These are phyloP conservation scores for Rana temporaria DNA, from an alignment of 2,113 vertebrate species.

Conservation along the genomic window DNA sequence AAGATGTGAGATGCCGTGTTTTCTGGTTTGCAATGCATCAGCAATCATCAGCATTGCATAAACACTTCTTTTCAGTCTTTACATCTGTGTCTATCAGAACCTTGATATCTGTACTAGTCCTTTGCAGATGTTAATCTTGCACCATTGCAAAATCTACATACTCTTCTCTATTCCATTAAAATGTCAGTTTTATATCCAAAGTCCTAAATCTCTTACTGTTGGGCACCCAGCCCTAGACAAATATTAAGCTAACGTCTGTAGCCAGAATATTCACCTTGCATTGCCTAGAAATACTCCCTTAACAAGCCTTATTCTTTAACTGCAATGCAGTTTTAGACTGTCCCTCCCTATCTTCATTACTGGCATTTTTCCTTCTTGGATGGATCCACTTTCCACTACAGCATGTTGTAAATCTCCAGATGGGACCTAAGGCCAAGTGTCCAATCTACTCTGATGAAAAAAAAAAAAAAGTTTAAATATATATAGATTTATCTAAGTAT, in stretches of 20 bases:
- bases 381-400: conserved; percentile 6
- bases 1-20: too few species aligned
- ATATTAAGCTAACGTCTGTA: conserved; percentile 43
- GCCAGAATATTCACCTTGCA: conserved; percentile 13
- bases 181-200: conserved; percentile 22
- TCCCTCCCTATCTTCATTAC: background rate
- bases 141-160: conserved; percentile 12
- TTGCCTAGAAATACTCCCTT: conserved; percentile 17
- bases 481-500: background rate
- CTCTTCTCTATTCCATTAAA: conserved; percentile 39
- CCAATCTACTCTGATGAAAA: conserved; percentile 28
- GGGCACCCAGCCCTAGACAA: conserved; percentile 20
- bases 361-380: conserved; percentile 22
- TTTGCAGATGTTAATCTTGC: conserved; percentile 19
- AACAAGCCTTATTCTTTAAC: background rate
- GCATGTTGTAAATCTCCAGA: conserved; percentile 23
- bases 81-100: too few species aligned
- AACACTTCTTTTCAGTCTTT: too few species aligned
- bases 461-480: background rate
- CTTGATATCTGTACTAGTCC: background rate
- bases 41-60: too few species aligned
- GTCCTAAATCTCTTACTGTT: conserved; percentile 42
- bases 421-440: conserved; percentile 19
- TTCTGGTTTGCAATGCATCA: too few species aligned
- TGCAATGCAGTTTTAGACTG: conserved; percentile 44